Conservation (phyloP, 1,140 invertebrate species). For the Brachionus paranguensis region DNA sequence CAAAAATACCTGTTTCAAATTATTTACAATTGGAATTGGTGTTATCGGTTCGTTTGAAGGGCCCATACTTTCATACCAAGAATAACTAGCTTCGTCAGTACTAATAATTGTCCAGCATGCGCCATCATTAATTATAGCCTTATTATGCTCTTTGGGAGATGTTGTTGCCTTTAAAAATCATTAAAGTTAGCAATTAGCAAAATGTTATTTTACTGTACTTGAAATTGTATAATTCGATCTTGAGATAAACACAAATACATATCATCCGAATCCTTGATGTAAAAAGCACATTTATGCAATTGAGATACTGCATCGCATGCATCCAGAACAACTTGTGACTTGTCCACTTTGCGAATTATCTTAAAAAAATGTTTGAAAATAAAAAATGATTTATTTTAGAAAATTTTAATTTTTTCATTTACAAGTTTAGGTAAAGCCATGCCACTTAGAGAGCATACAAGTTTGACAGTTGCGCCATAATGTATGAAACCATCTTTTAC, state of each 20-base stretch:
- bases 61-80: constrained; percentile 98
- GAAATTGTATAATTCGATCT: constrained; percentile 97
- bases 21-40: constrained; percentile 88
- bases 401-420: not conserved
- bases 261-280: constrained; percentile 92
- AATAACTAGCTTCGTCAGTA: constrained; percentile 97
- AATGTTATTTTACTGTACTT: constrained; percentile 59
- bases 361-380: not conserved
- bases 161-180: constrained; percentile 92
- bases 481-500: constrained; percentile 98
- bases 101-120: constrained; percentile 99
- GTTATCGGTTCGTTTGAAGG: constrained; percentile 81
- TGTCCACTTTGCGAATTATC: constrained; percentile 85
- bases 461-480: constrained; percentile 93
- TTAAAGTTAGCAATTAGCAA: not conserved
- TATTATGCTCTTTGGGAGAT: constrained; percentile 76
- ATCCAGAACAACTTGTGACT: constrained; percentile 93
- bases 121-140: constrained; percentile 97
- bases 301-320: constrained; percentile 96
- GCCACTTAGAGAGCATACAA: constrained; percentile 94
- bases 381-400: not conserved
- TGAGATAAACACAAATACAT: constrained; percentile 98
- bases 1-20: constrained; percentile 65
- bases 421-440: constrained; percentile 89
- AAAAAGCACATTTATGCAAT: constrained; percentile 98